Conservation (phyloP, 2,797 vertebrate species). For the Hemibagrus guttatus region DNA sequence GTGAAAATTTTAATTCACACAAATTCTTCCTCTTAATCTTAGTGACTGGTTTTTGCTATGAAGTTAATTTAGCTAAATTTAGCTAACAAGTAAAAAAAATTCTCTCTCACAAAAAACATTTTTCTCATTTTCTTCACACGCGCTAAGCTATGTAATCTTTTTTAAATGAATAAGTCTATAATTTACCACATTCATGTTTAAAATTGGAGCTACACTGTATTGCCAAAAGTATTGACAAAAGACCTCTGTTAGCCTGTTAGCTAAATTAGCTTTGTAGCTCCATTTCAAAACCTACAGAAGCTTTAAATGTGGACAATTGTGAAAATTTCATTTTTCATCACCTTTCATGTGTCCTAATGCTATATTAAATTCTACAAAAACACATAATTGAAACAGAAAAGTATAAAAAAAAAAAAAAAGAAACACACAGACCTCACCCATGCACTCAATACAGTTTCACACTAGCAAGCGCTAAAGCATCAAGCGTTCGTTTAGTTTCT, state of each 20-base stretch:
- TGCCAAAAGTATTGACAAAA: too few relatives aligned
- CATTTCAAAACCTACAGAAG: background rate
- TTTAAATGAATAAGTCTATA: background rate
- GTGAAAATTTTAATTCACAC: background rate
- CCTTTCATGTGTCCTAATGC: background rate
- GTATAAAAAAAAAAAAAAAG: conserved; percentile 3
- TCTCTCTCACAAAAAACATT: background rate
- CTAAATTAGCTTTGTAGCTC: background rate
- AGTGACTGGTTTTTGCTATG: background rate
- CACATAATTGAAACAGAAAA: conserved; percentile 10
- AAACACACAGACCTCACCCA: background rate
- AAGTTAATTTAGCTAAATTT: background rate
- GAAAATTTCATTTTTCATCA: too few relatives aligned
- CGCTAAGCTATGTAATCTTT: background rate
- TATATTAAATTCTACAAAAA: background rate
- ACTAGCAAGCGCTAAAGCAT: background rate
- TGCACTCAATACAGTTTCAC: background rate
- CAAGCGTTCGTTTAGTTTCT: background rate
- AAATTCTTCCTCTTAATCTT: background rate
- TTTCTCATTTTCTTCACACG: background rate
- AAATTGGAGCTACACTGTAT: background rate
- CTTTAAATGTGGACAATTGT: background rate
- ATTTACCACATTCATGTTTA: background rate
- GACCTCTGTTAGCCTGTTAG: background rate
- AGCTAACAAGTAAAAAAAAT: background rate